Evolutionary conservation across 2,797 vertebrate genomes (phyloP).

Genomic region (Hippocampus kuda): DNA sequence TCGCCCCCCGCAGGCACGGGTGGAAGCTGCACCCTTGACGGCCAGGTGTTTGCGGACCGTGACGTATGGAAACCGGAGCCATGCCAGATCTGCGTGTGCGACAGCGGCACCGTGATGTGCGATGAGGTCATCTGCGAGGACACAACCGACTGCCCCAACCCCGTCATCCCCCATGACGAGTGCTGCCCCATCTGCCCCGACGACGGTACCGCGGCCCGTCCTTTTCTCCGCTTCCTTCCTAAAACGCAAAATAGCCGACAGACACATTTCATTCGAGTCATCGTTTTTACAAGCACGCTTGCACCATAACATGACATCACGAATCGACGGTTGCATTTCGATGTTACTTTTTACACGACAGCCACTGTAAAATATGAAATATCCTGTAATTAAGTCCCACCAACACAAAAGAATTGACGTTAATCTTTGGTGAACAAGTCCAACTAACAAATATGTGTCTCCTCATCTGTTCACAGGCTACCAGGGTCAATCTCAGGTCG

Average conservation of each 20-base stretch:
- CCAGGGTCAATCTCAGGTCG: constrained; percentile 47
- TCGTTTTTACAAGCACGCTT: too few relatives aligned
- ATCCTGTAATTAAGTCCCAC: background rate
- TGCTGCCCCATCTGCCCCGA: constrained; percentile 87
- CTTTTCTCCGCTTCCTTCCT: background rate
- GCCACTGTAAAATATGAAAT: background rate
- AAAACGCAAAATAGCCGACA: background rate
- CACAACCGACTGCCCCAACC: constrained; percentile 71
- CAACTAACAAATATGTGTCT: background rate
- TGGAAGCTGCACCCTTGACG: constrained; percentile 73
- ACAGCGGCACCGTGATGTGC: constrained; percentile 81
- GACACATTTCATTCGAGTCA: background rate
- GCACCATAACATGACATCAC: too few relatives aligned
- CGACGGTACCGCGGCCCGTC: constrained; percentile 40
- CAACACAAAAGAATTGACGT: background rate
- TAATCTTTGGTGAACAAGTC: background rate
- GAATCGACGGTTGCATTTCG: background rate
- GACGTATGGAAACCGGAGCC: constrained; percentile 88
- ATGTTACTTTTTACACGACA: background rate
- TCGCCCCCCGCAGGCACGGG: constrained; percentile 45
- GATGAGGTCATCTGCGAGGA: constrained; percentile 83
- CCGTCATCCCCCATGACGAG: constrained; percentile 74
- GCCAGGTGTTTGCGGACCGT: constrained; percentile 74
- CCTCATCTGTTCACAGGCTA: constrained; percentile 44
- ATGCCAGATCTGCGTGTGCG: constrained; percentile 89